Conservation (phyloP, 2,888 invertebrate species). For the Ditylenchus weischeri region DNA sequence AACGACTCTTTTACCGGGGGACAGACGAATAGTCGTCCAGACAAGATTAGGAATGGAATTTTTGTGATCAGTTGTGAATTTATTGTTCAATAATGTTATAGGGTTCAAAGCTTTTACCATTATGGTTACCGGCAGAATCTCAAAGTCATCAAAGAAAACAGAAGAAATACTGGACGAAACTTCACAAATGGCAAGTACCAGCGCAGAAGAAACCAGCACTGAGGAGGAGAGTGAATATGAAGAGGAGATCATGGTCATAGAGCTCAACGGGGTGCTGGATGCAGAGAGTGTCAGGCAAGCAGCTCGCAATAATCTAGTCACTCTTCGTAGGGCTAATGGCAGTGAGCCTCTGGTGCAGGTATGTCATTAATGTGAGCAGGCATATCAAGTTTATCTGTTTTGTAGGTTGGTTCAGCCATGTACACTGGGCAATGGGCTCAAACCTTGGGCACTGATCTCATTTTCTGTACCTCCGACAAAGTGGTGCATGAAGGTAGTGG, state of each 20-base stretch:
- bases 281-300: constrained; percentile 16
- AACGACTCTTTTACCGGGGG: too few species aligned
- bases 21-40: too few species aligned
- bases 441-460: constrained; percentile 16
- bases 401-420: constrained; percentile 12
- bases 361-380: neutral
- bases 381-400: neutral
- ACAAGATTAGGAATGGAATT: too few species aligned
- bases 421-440: constrained; percentile 11
- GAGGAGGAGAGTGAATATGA: constrained; percentile 8
- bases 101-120: too few species aligned
- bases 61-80: too few species aligned
- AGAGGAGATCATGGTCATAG: constrained; percentile 12
- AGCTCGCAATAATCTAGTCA: constrained; percentile 6
- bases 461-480: constrained; percentile 8
- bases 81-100: too few species aligned
- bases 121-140: too few species aligned
- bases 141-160: too few species aligned
- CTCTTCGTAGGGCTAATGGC: constrained; percentile 9
- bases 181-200: neutral
- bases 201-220: neutral
- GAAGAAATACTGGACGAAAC: neutral
- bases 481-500: neutral
- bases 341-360: constrained; percentile 12
- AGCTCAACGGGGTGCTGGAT: constrained; percentile 16